Conservation (phyloP, 2,797 vertebrate genomes). For the Pangasius larnaudii region DNA sequence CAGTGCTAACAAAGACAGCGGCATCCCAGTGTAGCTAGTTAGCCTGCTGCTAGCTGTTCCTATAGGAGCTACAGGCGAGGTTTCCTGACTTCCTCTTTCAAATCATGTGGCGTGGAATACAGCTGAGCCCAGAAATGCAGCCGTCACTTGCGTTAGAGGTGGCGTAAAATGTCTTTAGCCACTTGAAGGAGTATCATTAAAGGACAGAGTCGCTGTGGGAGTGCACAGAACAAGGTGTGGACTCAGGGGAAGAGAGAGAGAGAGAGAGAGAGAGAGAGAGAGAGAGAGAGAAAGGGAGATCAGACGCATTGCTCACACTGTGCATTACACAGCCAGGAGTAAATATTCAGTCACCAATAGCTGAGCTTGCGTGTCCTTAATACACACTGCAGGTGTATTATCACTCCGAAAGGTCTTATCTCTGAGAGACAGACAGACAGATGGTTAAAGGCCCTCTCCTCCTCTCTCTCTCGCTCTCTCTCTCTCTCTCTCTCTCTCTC, state of each 20-base stretch:
- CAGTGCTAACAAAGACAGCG: constrained; percentile 26
- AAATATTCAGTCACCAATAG: constrained; percentile 60
- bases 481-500: neutral
- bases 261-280: constrained; percentile 16
- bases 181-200: constrained; percentile 46
- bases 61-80: neutral
- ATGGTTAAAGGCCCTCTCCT: constrained; percentile 13
- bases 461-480: neutral
- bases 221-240: constrained; percentile 21
- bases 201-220: constrained; percentile 47
- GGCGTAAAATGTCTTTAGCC: constrained; percentile 42
- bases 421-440: constrained; percentile 14
- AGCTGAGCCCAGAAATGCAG: neutral
- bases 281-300: constrained; percentile 12
- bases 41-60: constrained; percentile 4
- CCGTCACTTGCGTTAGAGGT: neutral
- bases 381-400: constrained; percentile 66
- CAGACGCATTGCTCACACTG: neutral
- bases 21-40: constrained; percentile 28
- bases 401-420: constrained; percentile 48
- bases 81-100: neutral
- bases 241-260: constrained; percentile 21
- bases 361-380: constrained; percentile 29
- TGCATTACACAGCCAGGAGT: constrained; percentile 49
- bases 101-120: neutral